phyloP scores from a whole-genome alignment of 2,888 invertebrate species.

The Brachypalpus laphriformis region DNA sequence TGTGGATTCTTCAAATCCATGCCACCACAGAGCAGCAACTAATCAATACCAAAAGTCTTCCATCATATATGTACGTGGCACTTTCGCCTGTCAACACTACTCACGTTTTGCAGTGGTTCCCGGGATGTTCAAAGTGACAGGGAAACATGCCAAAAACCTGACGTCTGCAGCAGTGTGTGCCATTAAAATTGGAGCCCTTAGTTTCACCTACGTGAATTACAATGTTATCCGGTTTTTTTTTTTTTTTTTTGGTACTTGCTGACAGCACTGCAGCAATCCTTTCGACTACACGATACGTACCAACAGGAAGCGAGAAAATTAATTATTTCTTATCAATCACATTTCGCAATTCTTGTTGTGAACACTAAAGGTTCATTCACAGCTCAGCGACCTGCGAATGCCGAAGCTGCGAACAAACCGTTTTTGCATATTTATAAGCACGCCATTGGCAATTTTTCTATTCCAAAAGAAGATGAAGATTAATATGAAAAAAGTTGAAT shows the following conservation, averaged over 20 bases:
- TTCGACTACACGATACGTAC: constrained; percentile 4
- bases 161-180: constrained; percentile 5
- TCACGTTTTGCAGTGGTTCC: constrained; percentile 27
- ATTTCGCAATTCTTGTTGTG: constrained; percentile 23
- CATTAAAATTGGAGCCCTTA: constrained; percentile 29
- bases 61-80: constrained; percentile 62
- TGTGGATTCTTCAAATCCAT: constrained; percentile 27
- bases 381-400: too few relatives aligned
- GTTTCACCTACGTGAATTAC: constrained; percentile 45
- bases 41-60: constrained; percentile 65
- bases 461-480: too few relatives aligned
- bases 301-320: constrained; percentile 41
- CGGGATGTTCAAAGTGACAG: constrained; percentile 29
- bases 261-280: neutral
- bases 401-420: too few relatives aligned
- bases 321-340: constrained; percentile 68
- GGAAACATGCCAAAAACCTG: constrained; percentile 43
- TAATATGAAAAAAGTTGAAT: too few relatives aligned
- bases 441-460: too few relatives aligned
- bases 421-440: too few relatives aligned
- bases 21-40: constrained; percentile 49
- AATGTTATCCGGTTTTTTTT: constrained; percentile 19
- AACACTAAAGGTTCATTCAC: too few relatives aligned
- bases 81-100: constrained; percentile 58
- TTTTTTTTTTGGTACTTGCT: constrained; percentile 2